Base-by-base conservation (phyloP, 1,140 invertebrate species). In the Plectus sambesii region DNA sequence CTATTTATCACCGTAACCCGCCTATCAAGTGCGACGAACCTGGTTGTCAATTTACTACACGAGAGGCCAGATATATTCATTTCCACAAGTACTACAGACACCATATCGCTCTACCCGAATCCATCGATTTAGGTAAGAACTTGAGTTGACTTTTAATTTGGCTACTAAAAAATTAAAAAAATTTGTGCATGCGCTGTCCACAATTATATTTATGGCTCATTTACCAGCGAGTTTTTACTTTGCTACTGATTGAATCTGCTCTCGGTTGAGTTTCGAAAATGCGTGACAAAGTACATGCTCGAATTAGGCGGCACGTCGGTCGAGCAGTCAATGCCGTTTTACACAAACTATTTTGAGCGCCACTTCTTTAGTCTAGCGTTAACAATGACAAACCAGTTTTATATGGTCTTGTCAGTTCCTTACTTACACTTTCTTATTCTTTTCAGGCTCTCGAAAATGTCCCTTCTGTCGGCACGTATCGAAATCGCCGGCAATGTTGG, bases 21-120 rank as follows among this genome's bases (percentile, higher is more conserved):
- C 64, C 64, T 22, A 67, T 66, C 23, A 47, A 49, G 9, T 67
- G 64, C 42, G 62, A 63, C 33, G 51, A 60, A 26, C 39, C 52
- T 20, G 61, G 64, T 3, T 67, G 64, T 30, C 50, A 64, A 12
- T 67, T 67, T 38, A 60, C 58, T 3, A 67, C 64, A 2, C 42
- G 55, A 5, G 60, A 61, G 47, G n/a, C 64, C 5, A 49, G 64
- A 15, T 67, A 67, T 52, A 67, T 67, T 35, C 66, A 67, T 45
- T 67, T 67, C 39, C 64, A 67, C 45, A 67, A 68, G 38, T 67
- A 69, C 39, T 67, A 67, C 33, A 49, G 67, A 19, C 64, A 67
- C 54, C 44, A 54, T 24, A 65, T 67, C 30, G 54, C 64, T 1
- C 45, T 67, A 9, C 64, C 64, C 8, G 53, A 67, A 23, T 48